These are phyloP conservation scores for Epicauta chinensis DNA, from an alignment of 1,140 invertebrate genomes.

Conservation along the genomic window DNA sequence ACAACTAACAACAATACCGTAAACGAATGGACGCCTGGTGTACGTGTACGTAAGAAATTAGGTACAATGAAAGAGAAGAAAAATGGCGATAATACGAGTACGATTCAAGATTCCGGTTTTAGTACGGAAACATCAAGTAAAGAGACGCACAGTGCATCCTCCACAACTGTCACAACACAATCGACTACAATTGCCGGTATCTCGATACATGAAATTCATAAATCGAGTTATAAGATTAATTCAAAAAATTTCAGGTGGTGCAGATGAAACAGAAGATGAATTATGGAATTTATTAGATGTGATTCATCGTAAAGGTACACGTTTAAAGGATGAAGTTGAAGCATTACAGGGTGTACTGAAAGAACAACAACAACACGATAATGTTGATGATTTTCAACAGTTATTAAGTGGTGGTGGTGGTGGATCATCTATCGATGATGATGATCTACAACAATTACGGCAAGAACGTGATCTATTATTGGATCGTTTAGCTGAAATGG, in stretches of 20 bases:
- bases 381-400: constrained; percentile 7
- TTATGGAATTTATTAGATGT: constrained; percentile 78
- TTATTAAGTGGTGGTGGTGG: constrained; percentile 16
- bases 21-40: constrained; percentile 55
- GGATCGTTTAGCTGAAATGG: constrained; percentile 59
- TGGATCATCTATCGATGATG: constrained; percentile 45
- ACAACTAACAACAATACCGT: no score
- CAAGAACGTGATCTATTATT: constrained; percentile 65
- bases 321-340: constrained; percentile 68
- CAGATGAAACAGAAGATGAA: constrained; percentile 66
- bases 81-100: constrained; percentile 53
- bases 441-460: constrained; percentile 50
- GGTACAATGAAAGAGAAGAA: constrained; percentile 44
- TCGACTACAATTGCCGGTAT: constrained; percentile 42
- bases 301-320: constrained; percentile 71
- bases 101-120: constrained; percentile 78
- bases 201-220: constrained; percentile 14
- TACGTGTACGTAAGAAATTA: constrained; percentile 65
- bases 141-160: constrained; percentile 59
- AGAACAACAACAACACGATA: constrained; percentile 43
- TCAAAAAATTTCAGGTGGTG: constrained; percentile 15
- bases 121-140: constrained; percentile 76
- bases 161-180: constrained; percentile 45
- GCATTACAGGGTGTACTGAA: constrained; percentile 46
- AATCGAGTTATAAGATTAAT: constrained; percentile 1